Percentiles rank a stretch among this genome's conserved stretches.
Evolutionary conservation across 92 coral and sea anemone species (phyloP).

Genomic region (Palythoa heliodiscus): DNA sequence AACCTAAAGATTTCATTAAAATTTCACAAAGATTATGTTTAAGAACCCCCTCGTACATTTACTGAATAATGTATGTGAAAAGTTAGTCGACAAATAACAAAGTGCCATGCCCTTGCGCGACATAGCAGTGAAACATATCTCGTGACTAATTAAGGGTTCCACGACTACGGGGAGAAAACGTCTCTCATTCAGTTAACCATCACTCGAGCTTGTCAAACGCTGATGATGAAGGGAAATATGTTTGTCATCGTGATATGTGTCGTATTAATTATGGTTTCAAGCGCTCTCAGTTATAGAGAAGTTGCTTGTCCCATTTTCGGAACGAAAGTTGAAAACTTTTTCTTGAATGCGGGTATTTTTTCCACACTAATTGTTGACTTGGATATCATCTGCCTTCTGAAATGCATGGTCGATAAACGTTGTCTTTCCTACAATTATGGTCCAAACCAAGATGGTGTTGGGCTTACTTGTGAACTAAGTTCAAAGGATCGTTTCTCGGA

Average conservation of each 20-base stretch:
- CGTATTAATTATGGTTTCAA: background rate
- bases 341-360: background rate
- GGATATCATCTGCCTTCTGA: background rate
- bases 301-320: background rate
- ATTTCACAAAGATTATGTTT: too few species aligned
- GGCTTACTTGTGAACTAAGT: slow-evolving; percentile 1
- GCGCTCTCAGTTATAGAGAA: background rate
- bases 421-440: slow-evolving; percentile 11
- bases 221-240: background rate
- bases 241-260: background rate
- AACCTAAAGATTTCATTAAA: too few species aligned
- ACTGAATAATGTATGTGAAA: too few species aligned
- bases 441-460: background rate
- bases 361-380: background rate
- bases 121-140: too few species aligned
- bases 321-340: background rate
- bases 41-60: too few species aligned
- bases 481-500: background rate
- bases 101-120: too few species aligned
- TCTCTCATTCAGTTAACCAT: too few species aligned
- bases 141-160: too few species aligned
- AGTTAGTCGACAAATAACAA: too few species aligned
- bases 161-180: too few species aligned
- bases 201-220: too few species aligned
- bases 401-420: background rate